phyloP scores from a whole-genome alignment of 2,797 vertebrate species.

The Notoglanidium macrostoma region DNA sequence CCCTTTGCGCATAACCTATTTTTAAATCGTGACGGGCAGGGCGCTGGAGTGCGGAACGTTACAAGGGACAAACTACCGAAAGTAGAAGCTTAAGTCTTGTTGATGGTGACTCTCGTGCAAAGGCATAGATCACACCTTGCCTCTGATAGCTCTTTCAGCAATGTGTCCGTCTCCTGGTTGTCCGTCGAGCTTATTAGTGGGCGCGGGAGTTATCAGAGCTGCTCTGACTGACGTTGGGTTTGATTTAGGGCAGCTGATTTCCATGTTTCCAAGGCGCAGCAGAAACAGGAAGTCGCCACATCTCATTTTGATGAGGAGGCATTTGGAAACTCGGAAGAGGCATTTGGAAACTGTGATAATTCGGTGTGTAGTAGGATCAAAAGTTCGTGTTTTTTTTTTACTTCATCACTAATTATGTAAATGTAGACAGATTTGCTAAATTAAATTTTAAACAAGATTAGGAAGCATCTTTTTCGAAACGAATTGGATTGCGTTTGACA shows the following conservation, averaged over 20 bases:
- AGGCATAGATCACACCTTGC: neutral
- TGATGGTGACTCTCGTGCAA: neutral
- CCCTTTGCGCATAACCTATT: conserved; percentile 29
- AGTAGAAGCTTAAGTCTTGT: neutral
- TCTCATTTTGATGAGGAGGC: conserved; percentile 9
- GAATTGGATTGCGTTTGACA: neutral
- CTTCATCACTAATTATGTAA: neutral
- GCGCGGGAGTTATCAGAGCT: neutral
- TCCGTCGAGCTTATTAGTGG: conserved; percentile 31
- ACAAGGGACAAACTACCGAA: neutral
- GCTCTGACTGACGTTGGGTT: neutral
- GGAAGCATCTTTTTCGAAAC: neutral
- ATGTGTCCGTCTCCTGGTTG: neutral
- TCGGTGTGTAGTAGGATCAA: neutral
- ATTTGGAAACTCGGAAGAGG: neutral
- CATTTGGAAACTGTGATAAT: neutral
- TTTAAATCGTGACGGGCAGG: conserved; percentile 18
- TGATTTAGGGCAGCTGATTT: conserved; percentile 37
- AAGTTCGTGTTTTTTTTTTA: neutral
- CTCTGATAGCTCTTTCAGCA: neutral
- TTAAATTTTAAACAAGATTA: neutral
- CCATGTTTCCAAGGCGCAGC: neutral
- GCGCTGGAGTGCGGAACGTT: neutral
- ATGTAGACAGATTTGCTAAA: neutral
- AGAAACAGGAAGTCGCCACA: neutral